Base-by-base conservation (phyloP, 2,888 invertebrate genomes). In the Chaetogeoica ovagalla region DNA sequence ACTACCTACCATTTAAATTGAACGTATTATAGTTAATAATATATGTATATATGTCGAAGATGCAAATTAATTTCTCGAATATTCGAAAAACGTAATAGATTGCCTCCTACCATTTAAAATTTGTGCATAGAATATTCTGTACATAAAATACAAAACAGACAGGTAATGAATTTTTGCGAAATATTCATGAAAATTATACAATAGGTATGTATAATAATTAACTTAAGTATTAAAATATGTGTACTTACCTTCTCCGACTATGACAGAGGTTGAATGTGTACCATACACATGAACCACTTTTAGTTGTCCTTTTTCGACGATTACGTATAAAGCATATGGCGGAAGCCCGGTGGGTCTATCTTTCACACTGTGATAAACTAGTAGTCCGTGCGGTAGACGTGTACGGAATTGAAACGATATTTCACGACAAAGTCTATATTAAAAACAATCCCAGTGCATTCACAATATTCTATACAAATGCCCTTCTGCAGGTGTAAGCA, bases 221-320 rank as follows among this genome's bases (percentile, higher is more conserved):
- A 30, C 30, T 1, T 30, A 30, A 30, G 30, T 30, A 30, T 30
- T 68, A 52, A 19, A 21, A 43, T 21, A 55, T 52, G 19, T 21
- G 17, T 43, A 15, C 83, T 83, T 82, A 86, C 87, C 95, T 87
- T 94, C 91, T 59, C 95, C 95, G 7, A 96, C 95, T 1, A 94
- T 94, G 63, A 95, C 85, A n/a, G 90, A 90, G 0, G 95, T 95
- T 75, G 94, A 90, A 85, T 93, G 92, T 86, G 95, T 94, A 6
- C 95, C 95, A 86, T 95, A 95, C 43, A 95, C 94, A 86, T 96
- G 95, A 13, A 95, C 95, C 81, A 96, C 94, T 89, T 95, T 95
- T 23, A 96, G 87, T 87, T 95, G 94, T 23, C 95, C 96, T 86
- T 95, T 95, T 86, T 95, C 95, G 37, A 96, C 94, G 85, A 95